Evolutionary conservation across 2,797 vertebrate species (phyloP), one percentile per base, ranked within the genome.

Genomic region (Chelmon rostratus): DNA sequence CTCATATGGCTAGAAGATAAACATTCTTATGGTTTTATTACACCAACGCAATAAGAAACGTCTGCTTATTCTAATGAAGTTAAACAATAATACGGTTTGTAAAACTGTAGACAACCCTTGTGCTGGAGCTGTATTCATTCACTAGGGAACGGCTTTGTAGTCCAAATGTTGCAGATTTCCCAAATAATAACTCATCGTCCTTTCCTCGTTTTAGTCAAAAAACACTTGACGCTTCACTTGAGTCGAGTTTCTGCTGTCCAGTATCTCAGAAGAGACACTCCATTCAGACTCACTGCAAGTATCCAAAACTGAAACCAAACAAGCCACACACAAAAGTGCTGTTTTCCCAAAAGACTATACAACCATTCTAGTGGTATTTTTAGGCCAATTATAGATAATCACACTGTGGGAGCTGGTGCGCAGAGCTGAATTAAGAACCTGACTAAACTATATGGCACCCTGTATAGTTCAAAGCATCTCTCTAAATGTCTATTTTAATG

Each of bases 361-460:
- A 76, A 78, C 81, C 72, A 83, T 65, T 73, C 23, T 52, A 78
- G 77, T 73, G 66, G 58, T 86, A 81, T 87, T 85, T 84, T 89
- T 61, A 77, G 49, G 23, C 28, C 76, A 88, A 86, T 88, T 86
- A 87, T 52, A 84, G 68, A 86, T 77, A 83, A 89, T 85, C 53
- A 77, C 78, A 81, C 73, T 68, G 73, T 64, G 50, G 77, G 57
- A 73, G 61, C 35, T 52, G 68, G 37, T 46, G 66, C 57, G 9
- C 31, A 66, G 42, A 68, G 40, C 28, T 35, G 70, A 70, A 66
- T 66, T 66, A 78, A 73, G 65, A 77, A 80, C 65, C 69, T 44
- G 59, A 76, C 56, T 57, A 12, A 56, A 54, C 59, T 59, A 38
- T 49, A 46, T 31, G 38, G 59, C 62, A 54, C 3, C 44, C 16